Base-by-base conservation (phyloP, 2,797 vertebrate species). In the Gephyroberyx darwinii region DNA sequence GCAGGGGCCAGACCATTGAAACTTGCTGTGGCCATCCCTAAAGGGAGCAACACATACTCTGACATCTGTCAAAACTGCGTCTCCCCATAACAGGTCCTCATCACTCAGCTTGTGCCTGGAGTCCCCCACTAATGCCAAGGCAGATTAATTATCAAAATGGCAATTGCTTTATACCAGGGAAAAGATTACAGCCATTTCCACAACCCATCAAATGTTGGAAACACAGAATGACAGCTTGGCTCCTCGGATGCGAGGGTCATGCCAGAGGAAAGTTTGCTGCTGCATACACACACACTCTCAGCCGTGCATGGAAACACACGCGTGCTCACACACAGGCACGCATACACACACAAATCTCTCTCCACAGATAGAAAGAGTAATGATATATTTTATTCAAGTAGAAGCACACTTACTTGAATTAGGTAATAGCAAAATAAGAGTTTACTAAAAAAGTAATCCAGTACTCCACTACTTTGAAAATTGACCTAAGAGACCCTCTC, bases 71-170 rank as follows among this genome's bases (percentile, higher is more conserved):
- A 75, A 55, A 80, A 73, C 59, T 20, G 39, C 53, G 61, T 69
- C 50, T 71, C 63, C 69, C 56, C 54, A 68, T 69, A 74, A 83
- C 69, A 64, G 73, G 47, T 76, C 71, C 59, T 80, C 68, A 72
- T 86, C 67, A 80, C 52, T 82, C 64, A 69, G 59, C 82, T 71
- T 43, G 41, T 60, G 54, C 30, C 66, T 47, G 12, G 9, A 62
- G 69, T 76, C 51, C 64, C 72, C 75, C 61, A 30, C 71, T 65
- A 71, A 86, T 75, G 72, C 77, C 77, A 57, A 60, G 41, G 53
- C 80, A 85, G 88, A 90, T 92, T 92, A 89, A 92, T 91, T 86
- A 92, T 87, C 83, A 87, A 87, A 90, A 88, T 84, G 84, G 66
- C 71, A 80, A 73, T 82, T 79, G 78, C 77, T 84, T 90, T 86